These are phyloP conservation scores for Eunapius fragilis DNA, from an alignment of 37 sponge, comb jelly and placozoan species.

Conservation along the genomic window DNA sequence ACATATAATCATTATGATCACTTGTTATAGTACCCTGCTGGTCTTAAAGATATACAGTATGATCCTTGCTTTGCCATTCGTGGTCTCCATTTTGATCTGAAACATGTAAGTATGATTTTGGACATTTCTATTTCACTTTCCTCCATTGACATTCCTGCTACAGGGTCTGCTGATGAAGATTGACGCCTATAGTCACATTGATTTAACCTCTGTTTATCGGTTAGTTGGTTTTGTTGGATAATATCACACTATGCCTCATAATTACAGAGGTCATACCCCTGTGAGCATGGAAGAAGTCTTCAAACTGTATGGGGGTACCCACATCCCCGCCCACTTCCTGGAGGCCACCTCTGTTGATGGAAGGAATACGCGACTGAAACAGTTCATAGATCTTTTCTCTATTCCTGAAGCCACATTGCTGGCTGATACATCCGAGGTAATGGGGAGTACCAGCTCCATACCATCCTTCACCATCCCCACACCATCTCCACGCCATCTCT, in stretches of 20 bases:
- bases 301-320: constrained; percentile 79
- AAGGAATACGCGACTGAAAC: constrained; percentile 44
- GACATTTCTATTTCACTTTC: not conserved
- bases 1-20: not conserved
- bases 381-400: constrained; percentile 87
- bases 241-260: not conserved
- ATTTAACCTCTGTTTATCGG: constrained; percentile 86
- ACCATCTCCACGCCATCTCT: too few relatives aligned
- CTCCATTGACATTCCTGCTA: not conserved
- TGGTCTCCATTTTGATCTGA: constrained; percentile 91
- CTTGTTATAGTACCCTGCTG: constrained; percentile 68
- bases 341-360: constrained; percentile 12
- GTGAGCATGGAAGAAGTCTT: constrained; percentile 63
- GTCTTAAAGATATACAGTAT: constrained; percentile 60
- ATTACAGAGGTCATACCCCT: constrained; percentile 61
- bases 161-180: constrained; percentile 90
- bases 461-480: too few relatives aligned
- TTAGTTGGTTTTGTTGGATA: not conserved
- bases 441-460: too few relatives aligned
- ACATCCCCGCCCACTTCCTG: constrained; percentile 76
- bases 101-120: constrained; percentile 11
- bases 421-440: constrained; percentile 80
- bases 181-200: constrained; percentile 85
- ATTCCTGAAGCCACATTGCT: constrained; percentile 79
- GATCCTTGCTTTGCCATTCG: constrained; percentile 89